phyloP scores from a whole-genome alignment of 2,113 vertebrate species.

The Casuarius casuarius region DNA sequence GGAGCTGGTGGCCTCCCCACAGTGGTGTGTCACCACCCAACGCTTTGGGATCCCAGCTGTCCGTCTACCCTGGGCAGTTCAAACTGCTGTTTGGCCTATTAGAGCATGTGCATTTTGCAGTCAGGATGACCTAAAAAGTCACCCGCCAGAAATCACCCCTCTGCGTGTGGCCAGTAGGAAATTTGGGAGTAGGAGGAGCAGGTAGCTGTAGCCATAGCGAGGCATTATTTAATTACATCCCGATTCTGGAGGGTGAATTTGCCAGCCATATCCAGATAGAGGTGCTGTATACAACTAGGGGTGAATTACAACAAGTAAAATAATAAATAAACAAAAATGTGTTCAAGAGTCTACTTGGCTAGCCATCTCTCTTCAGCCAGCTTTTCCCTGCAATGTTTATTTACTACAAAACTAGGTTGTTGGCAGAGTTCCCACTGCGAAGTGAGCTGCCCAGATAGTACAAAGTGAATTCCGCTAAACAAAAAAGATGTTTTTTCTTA shows the following conservation, averaged over 20 bases:
- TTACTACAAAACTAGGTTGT: constrained; percentile 57
- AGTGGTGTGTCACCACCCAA: rapidly evolving
- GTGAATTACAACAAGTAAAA: background rate
- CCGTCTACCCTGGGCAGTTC: background rate
- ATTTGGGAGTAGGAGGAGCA: background rate
- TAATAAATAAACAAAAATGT: background rate
- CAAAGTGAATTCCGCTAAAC: constrained; percentile 26
- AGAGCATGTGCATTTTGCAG: rapidly evolving
- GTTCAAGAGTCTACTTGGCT: background rate
- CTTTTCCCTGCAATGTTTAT: constrained; percentile 58
- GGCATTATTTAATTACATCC: background rate
- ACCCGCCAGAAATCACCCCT: rapidly evolving
- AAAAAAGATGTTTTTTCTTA: background rate
- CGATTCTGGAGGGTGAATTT: background rate
- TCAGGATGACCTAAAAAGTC: background rate
- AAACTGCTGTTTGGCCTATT: rapidly evolving
- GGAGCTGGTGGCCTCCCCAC: background rate
- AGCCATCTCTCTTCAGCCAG: background rate
- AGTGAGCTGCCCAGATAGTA: constrained; percentile 64
- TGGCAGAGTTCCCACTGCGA: constrained; percentile 56
- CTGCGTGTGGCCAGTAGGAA: background rate
- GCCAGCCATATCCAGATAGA: rapidly evolving
- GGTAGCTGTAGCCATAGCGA: background rate
- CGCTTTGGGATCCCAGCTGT: background rate
- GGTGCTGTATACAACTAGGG: rapidly evolving